Conservation (phyloP, 2,888 invertebrate species). For the Onthophagus sagittarius region DNA sequence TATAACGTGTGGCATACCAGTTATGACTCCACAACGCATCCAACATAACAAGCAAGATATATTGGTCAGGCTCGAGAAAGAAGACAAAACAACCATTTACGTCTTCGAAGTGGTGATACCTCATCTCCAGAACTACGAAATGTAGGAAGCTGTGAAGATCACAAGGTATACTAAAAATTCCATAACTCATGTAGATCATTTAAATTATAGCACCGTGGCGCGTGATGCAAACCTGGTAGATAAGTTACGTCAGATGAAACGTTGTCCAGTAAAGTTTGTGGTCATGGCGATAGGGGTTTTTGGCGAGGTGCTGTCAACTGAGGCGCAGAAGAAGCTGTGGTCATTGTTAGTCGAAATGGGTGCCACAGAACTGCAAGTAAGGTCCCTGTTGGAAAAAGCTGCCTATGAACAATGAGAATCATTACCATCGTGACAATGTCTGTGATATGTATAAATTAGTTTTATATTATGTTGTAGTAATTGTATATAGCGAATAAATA, state of each 20-base stretch:
- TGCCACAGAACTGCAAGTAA: too few species aligned
- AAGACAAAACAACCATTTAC: background rate
- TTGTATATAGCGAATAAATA: conserved; percentile 56
- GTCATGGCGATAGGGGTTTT: background rate
- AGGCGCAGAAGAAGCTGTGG: too few species aligned
- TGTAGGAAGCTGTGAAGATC: background rate
- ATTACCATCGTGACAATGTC: too few species aligned
- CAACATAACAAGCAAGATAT: background rate
- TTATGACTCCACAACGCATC: background rate
- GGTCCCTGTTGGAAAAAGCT: too few species aligned
- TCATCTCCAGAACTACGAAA: background rate
- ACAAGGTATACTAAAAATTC: background rate
- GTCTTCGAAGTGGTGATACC: background rate
- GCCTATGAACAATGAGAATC: too few species aligned
- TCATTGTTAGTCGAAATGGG: too few species aligned
- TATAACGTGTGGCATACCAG: background rate
- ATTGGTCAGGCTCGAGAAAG: too few species aligned
- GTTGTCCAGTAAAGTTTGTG: too few species aligned
- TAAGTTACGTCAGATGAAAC: too few species aligned
- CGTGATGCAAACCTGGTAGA: background rate
- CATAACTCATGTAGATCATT: background rate
- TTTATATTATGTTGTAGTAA: too few species aligned
- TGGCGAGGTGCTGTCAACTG: too few species aligned
- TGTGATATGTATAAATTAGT: too few species aligned
- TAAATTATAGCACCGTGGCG: background rate